A percentile compares a stretch with the other conserved stretches of the same genome.
phyloP scores from a whole-genome alignment of 2,113 vertebrate genomes.

The Stigmatopora nigra region DNA sequence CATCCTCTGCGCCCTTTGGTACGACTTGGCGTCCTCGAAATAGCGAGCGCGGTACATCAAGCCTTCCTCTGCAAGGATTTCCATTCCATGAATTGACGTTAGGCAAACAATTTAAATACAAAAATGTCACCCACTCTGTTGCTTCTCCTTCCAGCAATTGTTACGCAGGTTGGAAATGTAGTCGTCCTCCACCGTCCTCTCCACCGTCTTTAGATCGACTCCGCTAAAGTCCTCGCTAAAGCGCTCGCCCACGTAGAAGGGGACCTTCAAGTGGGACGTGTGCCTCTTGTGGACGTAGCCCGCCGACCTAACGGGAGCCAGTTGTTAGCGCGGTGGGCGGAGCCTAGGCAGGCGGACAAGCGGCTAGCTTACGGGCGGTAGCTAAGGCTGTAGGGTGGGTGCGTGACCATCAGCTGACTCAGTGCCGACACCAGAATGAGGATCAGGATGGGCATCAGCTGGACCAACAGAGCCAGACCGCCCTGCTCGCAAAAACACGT shows the following conservation, averaged over 20 bases:
- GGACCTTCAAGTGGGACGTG: constrained; percentile 81
- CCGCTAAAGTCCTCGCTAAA: constrained; percentile 91
- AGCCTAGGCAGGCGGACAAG: background rate
- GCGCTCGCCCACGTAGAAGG: constrained; percentile 90
- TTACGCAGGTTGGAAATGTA: constrained; percentile 93
- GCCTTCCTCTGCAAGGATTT: constrained; percentile 81
- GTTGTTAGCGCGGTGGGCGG: background rate
- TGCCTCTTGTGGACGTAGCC: constrained; percentile 75
- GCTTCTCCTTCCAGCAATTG: constrained; percentile 98
- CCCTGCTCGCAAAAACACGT: constrained; percentile 69
- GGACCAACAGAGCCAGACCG: constrained; percentile 94
- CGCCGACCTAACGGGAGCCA: constrained; percentile 45
- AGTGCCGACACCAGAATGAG: constrained; percentile 92
- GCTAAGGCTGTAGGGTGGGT: constrained; percentile 93
- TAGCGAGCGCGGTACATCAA: constrained; percentile 94
- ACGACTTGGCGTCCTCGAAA: constrained; percentile 89
- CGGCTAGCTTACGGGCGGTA: constrained; percentile 82
- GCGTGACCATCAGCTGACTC: constrained; percentile 94
- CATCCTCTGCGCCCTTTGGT: constrained; percentile 94
- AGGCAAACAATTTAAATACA: background rate
- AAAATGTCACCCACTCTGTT: constrained; percentile 81
- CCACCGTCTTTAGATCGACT: constrained; percentile 80
- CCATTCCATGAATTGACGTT: no score
- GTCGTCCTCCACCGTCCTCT: constrained; percentile 94
- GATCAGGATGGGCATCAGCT: constrained; percentile 94